Evolutionary conservation across 1,140 invertebrate species (phyloP), one percentile per base, ranked within the genome.

Genomic region (Bicyclus anynana): DNA sequence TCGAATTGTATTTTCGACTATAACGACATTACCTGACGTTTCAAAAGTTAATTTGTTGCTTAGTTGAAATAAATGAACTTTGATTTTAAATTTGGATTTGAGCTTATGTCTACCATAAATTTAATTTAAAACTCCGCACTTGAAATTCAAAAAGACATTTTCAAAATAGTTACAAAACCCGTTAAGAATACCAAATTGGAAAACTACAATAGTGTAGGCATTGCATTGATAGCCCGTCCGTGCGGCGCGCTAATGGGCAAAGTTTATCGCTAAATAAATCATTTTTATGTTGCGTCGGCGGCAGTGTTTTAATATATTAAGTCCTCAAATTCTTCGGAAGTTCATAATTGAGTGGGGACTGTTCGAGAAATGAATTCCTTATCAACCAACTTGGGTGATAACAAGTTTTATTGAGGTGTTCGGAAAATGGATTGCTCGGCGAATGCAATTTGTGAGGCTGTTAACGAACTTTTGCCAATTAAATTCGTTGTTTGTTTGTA

Each of bases 201-300:
- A 33, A 4, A 33, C 29, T 33, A 12, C 7, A 33, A 33, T 33
- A 33, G 29, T 33, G n/a, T 0, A 3, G 12, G 29, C 29, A 33
- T 33, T 33, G 10, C 7, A 33, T 12, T 33, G 29, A 10, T 10
- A 12, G 10, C 7, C 29, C 2, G 29, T 33, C n/a, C 29, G 29
- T 33, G 29, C 29, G 29, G 29, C 29, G 29, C 10, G 29, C 29
- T 44, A 53, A 53, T 53, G 52, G 52, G 38, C 13, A n/a, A 53
- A 53, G 38, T 53, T 53, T 53, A 53, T 53, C 40, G 17, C 9
- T 16, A 53, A 27, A 53, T 53, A 55, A 61, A 61, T 61, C 59
- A 61, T 46, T 61, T 61, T 61, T 61, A 55, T 55, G 52, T 12
- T 51, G 26, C 5, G 26, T 1, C 5, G 29, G 40, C 0, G 37